Conservation (phyloP, 2,888 invertebrate species). For the Adelognathus sp. region DNA sequence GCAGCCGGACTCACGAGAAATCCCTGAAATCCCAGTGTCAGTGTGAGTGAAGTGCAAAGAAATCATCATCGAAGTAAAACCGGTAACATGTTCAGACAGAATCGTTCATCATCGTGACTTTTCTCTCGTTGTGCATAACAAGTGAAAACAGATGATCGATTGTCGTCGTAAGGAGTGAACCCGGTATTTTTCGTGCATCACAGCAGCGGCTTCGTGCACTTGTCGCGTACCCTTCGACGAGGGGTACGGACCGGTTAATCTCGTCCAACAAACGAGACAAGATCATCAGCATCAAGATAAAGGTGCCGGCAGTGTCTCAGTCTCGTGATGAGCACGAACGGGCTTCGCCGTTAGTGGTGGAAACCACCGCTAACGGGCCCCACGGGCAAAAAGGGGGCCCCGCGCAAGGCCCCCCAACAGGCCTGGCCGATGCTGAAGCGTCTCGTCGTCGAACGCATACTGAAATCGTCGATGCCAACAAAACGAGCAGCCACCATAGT, state of each 20-base stretch:
- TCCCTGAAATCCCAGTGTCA: not conserved
- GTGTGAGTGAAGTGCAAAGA: not conserved
- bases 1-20: conserved; percentile 17
- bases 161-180: conserved; percentile 6
- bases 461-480: not conserved
- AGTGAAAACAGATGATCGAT: conserved; percentile 29
- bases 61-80: not conserved
- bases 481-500: conserved; percentile 7
- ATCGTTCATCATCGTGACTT: not conserved
- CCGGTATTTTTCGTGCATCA: not conserved
- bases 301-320: conserved; percentile 70
- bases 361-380: conserved; percentile 69
- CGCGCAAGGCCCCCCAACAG: conserved; percentile 74
- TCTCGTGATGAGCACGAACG: conserved; percentile 74
- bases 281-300: conserved; percentile 77
- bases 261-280: conserved; percentile 58
- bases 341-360: conserved; percentile 75
- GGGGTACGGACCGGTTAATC: conserved; percentile 72
- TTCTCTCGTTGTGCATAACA: not conserved
- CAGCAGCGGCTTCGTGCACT: not conserved
- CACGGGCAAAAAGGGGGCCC: conserved; percentile 73
- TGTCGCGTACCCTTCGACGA: conserved; percentile 68
- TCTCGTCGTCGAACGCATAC: conserved; percentile 57
- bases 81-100: not conserved
- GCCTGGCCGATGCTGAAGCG: conserved; percentile 68